These are phyloP conservation scores for Mechanitis mazaeus DNA, from an alignment of 2,888 invertebrate species.

Conservation along the genomic window DNA sequence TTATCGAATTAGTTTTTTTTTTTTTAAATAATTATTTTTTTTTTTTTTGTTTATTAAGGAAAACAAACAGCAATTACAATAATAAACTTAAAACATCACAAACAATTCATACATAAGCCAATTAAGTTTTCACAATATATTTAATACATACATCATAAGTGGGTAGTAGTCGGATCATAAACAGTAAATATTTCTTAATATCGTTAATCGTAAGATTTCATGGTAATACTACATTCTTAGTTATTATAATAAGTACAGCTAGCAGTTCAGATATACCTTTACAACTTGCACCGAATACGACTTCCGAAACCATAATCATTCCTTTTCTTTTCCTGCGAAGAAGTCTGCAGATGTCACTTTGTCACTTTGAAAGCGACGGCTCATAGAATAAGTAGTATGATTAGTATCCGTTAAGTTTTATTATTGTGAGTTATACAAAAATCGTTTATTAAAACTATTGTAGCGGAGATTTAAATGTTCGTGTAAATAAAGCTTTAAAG, in stretches of 20 bases:
- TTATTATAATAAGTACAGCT: slow-evolving; percentile 5
- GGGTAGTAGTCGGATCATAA: too few species aligned
- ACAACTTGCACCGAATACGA: slow-evolving; percentile 64
- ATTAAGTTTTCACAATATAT: too few species aligned
- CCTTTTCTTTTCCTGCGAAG: slow-evolving; percentile 62
- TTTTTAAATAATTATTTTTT: too few species aligned
- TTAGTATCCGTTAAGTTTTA: slow-evolving; percentile 54
- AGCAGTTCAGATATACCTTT: slow-evolving; percentile 40
- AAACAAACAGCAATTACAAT: too few species aligned
- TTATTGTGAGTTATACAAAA: slow-evolving; percentile 1
- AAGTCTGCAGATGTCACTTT: slow-evolving; percentile 65
- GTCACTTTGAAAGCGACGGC: slow-evolving; percentile 59
- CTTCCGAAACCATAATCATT: slow-evolving; percentile 71
- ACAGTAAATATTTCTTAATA: too few species aligned
- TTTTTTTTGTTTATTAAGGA: too few species aligned
- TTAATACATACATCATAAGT: too few species aligned
- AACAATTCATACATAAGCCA: too few species aligned
- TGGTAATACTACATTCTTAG: too few species aligned
- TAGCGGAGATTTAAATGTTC: neutral
- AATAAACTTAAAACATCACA: too few species aligned
- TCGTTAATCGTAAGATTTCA: too few species aligned
- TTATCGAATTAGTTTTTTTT: too few species aligned
- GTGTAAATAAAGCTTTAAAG: neutral
- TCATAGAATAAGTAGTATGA: slow-evolving; percentile 69
- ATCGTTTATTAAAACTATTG: neutral